Percentiles rank a stretch among this genome's conserved stretches.
phyloP scores from a whole-genome alignment of 2,113 vertebrate genomes.

The Bungarus multicinctus region DNA sequence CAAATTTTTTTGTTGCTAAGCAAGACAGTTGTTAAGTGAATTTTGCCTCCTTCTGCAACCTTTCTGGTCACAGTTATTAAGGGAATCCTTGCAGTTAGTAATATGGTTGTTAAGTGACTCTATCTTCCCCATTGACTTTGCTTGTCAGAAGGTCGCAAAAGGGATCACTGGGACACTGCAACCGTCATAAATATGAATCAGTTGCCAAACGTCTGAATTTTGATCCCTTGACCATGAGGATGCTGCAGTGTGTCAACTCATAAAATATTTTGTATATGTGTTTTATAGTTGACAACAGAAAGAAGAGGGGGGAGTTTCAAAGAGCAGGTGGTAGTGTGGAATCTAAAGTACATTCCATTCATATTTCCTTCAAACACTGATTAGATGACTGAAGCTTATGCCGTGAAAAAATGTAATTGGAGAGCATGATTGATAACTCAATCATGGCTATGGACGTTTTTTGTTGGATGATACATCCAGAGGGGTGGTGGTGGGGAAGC shows the following conservation, averaged over 20 bases:
- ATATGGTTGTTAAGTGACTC: not conserved
- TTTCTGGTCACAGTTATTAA: not conserved
- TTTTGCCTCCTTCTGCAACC: not conserved
- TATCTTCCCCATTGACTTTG: not conserved
- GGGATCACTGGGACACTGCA: not conserved
- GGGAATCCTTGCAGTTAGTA: not conserved
- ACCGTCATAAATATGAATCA: not conserved
- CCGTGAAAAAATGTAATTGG: too few relatives aligned
- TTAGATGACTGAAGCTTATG: too few relatives aligned
- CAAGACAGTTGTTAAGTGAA: not conserved
- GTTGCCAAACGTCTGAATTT: not conserved
- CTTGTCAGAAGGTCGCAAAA: not conserved
- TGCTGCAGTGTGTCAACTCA: not conserved
- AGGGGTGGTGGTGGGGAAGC: too few relatives aligned
- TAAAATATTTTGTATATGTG: too few relatives aligned
- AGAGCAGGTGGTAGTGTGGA: too few relatives aligned
- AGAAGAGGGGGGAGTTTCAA: too few relatives aligned
- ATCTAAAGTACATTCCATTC: too few relatives aligned
- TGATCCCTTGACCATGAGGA: not conserved
- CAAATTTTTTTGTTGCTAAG: not conserved
- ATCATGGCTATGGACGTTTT: too few relatives aligned
- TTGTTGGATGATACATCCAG: too few relatives aligned
- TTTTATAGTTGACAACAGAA: too few relatives aligned
- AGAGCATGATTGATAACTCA: too few relatives aligned
- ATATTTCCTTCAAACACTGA: too few relatives aligned